Conservation (phyloP, 2,797 vertebrate species). For the Peromyscus melanophrys region DNA sequence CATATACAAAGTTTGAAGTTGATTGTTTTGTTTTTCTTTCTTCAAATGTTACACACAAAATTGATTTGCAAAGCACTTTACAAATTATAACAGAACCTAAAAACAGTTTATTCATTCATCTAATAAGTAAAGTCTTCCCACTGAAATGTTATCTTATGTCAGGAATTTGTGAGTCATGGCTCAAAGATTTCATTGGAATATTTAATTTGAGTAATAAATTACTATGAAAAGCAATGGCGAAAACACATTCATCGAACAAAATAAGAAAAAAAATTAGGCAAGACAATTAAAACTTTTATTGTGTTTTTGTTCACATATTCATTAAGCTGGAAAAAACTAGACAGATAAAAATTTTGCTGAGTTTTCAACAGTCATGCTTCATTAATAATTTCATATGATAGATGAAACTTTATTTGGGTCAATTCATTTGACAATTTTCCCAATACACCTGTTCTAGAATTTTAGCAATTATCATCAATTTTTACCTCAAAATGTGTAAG, state of each 20-base stretch:
- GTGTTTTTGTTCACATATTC: background rate
- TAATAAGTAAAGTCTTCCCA: background rate
- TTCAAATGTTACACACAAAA: background rate
- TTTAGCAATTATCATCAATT: slow-evolving; percentile 76
- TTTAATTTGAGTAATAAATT: background rate
- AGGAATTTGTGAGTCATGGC: background rate
- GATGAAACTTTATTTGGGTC: slow-evolving; percentile 50
- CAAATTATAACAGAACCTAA: background rate
- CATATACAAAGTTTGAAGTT: background rate
- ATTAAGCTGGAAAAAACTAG: slow-evolving; percentile 1
- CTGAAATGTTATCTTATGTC: background rate
- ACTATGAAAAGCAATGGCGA: slow-evolving; percentile 1
- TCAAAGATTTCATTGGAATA: background rate
- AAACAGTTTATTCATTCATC: background rate
- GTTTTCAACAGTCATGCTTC: slow-evolving; percentile 31
- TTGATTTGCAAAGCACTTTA: background rate
- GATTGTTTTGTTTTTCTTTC: background rate
- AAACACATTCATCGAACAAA: background rate
- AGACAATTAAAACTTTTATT: background rate
- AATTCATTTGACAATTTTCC: slow-evolving; percentile 66
- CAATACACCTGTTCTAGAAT: slow-evolving; percentile 2
- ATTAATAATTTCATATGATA: slow-evolving; percentile 55
- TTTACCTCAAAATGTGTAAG: slow-evolving; percentile 66
- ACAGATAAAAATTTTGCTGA: background rate
- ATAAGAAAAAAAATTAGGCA: background rate